Evolutionary conservation across 2,888 invertebrate genomes (phyloP).

Genomic region (Mimumesa dahlbomi): DNA sequence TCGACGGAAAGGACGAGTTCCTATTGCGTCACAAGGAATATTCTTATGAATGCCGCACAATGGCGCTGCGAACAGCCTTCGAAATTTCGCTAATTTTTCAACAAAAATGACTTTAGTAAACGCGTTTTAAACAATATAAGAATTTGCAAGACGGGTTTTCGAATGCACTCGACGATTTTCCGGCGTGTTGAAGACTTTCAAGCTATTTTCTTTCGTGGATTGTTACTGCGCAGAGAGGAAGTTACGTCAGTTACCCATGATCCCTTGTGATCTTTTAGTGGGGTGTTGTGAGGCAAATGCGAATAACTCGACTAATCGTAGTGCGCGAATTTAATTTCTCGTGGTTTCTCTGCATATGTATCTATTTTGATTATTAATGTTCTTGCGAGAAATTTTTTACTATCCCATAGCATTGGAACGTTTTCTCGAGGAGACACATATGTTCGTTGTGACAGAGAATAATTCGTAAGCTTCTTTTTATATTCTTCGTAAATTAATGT

Average conservation of each 20-base stretch:
- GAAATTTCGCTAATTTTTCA: slow-evolving; percentile 35
- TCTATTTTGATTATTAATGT: no score
- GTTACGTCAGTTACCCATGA: slow-evolving; percentile 61
- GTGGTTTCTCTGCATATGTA: no score
- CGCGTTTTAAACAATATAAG: background rate
- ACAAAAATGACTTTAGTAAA: background rate
- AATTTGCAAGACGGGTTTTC: slow-evolving; percentile 1
- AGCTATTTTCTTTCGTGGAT: slow-evolving; percentile 23
- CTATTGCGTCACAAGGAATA: slow-evolving; percentile 77
- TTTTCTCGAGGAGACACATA: no score
- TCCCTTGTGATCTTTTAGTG: slow-evolving; percentile 26
- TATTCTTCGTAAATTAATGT: no score
- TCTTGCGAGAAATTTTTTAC: no score
- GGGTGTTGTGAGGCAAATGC: slow-evolving; percentile 56
- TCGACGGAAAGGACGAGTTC: slow-evolving; percentile 86
- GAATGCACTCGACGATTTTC: background rate
- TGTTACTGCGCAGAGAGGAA: slow-evolving; percentile 68
- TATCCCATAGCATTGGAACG: no score
- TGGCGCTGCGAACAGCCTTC: slow-evolving; percentile 68
- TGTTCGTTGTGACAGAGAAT: no score
- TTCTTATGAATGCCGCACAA: slow-evolving; percentile 64
- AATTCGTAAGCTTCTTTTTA: no score
- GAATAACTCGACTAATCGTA: slow-evolving; percentile 23
- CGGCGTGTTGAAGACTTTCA: slow-evolving; percentile 10
- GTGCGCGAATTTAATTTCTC: background rate